Evolutionary conservation across 2,888 invertebrate species (phyloP), one percentile per base, ranked within the genome.

Genomic region (Hanleya hanleyi): DNA sequence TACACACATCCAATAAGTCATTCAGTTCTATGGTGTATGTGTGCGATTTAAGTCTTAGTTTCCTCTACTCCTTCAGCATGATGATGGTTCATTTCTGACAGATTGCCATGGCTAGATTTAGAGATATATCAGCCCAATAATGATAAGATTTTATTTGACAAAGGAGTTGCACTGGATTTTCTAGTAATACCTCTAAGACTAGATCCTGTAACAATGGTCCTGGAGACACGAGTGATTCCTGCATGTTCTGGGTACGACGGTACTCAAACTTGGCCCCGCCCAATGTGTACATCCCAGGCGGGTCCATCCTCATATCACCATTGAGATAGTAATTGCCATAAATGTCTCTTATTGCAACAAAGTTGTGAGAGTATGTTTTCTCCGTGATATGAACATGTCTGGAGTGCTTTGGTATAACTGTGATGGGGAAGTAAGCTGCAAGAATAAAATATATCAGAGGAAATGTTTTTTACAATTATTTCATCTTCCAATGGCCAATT

Each of bases 221-320:
- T 49, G 94, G 91, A 74, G 95, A 94, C 15, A 94, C 93, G 65
- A 99, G 92, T 77, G 93, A 94, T 91, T 99, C 98, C 0, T 96
- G 96, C 0, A 77, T 74, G 49, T 81, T 80, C 65, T 81, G 81
- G 7, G 77, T 70, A 22, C 97, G 92, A 82, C 96, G 95, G 89
- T 99, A 99, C 87, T 95, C 94, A 93, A 98, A 98, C 85, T 94
- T 93, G 5, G 95, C 94, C 15, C 97, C 96, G 0, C 95, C 96
- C 85, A 97, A 96, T 73, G 92, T 91, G 84, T 96, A 91, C 38
- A 94, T 94, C 69, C 95, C 93, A 0, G 97, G 96, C 89, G 96
- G 96, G 91, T 97, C 96, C 86, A 99, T 97, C 87, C 95, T 94
- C 94, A 96, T 97, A 89, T 97, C 95, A 0, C 98, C 98, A 91